phyloP scores from a whole-genome alignment of 2,797 vertebrate genomes.

The Semotilus atromaculatus region DNA sequence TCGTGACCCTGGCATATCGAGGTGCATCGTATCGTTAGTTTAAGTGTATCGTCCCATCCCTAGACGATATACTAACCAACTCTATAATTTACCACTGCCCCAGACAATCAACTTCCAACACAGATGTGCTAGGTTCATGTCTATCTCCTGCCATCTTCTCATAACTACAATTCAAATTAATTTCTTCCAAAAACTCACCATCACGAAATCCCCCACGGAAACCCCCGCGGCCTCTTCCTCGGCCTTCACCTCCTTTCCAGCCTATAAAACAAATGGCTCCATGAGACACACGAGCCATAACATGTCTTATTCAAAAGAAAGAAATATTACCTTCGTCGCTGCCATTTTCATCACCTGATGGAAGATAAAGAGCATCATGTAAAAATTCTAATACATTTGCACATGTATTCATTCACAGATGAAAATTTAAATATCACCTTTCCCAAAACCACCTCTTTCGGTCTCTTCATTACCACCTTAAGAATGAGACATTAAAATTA shows the following conservation, averaged over 20 bases:
- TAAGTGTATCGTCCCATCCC: too few species aligned
- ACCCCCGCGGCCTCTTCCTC: slow-evolving; percentile 62
- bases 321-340: slow-evolving; percentile 7
- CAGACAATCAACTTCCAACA: neutral
- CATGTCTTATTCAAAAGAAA: neutral
- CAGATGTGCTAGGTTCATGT: neutral
- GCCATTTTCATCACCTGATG: slow-evolving; percentile 43
- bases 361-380: neutral
- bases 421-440: slow-evolving; percentile 6
- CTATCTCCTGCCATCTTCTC: neutral
- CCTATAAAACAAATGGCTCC: slow-evolving; percentile 21
- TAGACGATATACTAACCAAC: too few species aligned
- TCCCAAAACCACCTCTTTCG: slow-evolving; percentile 62
- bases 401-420: neutral
- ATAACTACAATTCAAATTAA: neutral
- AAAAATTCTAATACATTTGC: neutral
- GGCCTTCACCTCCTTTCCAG: slow-evolving; percentile 44
- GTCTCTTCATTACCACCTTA: slow-evolving; percentile 60
- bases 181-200: slow-evolving; percentile 57
- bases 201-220: slow-evolving; percentile 63
- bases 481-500: slow-evolving; percentile 32
- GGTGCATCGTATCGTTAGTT: too few species aligned
- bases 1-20: too few species aligned
- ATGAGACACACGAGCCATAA: neutral
- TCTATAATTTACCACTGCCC: neutral